Percentiles rank a stretch among this genome's conserved stretches.
These are phyloP conservation scores for Mugil cephalus DNA, from an alignment of 2,113 vertebrate genomes.

Conservation along the genomic window DNA sequence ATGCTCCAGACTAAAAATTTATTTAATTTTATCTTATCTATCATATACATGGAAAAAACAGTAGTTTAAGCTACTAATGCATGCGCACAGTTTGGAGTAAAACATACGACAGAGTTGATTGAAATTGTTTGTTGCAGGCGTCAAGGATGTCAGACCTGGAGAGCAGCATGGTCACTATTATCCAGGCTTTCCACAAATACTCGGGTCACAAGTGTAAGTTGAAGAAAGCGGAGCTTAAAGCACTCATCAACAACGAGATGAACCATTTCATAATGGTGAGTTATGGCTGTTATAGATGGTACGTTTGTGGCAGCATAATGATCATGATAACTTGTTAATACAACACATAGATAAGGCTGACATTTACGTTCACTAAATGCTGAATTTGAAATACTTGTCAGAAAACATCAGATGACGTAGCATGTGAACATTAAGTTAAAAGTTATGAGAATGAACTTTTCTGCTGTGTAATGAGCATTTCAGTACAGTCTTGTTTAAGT, in stretches of 20 bases:
- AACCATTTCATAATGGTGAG: slow-evolving; percentile 79
- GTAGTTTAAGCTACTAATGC: background rate
- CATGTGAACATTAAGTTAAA: no score
- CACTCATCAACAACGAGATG: slow-evolving; percentile 84
- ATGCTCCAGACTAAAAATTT: background rate
- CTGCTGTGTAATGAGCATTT: background rate
- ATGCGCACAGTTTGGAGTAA: background rate
- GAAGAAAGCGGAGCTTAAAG: slow-evolving; percentile 82
- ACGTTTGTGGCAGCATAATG: background rate
- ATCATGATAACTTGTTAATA: background rate
- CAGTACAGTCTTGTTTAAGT: background rate
- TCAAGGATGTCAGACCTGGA: slow-evolving; percentile 78
- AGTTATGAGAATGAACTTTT: no score
- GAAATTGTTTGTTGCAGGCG: slow-evolving; percentile 24
- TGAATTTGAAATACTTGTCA: no score
- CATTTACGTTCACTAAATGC: no score
- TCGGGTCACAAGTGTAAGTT: slow-evolving; percentile 78
- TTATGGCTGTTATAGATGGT: background rate
- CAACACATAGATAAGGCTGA: no score
- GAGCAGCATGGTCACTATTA: slow-evolving; percentile 77
- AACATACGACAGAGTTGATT: no score
- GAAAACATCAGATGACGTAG: no score
- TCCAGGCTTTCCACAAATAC: slow-evolving; percentile 81
- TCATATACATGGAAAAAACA: background rate
- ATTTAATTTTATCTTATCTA: background rate